These are phyloP conservation scores for Melinaea menophilus DNA, from an alignment of 2,888 invertebrate species.

Conservation along the genomic window DNA sequence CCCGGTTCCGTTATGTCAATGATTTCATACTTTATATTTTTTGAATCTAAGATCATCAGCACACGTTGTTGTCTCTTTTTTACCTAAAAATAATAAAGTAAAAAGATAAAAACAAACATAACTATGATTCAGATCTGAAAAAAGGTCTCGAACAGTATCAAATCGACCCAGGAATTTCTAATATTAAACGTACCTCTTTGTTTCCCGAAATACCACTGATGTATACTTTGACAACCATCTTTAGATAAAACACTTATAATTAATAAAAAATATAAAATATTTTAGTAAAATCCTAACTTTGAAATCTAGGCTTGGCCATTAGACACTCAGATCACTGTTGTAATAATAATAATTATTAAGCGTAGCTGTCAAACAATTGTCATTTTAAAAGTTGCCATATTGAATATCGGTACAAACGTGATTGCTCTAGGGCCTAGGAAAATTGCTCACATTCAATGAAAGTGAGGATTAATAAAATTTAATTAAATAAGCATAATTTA, in stretches of 20 bases:
- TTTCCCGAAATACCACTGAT: conserved; percentile 95
- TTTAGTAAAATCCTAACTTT: conserved; percentile 51
- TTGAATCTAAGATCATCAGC: conserved; percentile 94
- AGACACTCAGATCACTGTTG: conserved; percentile 56
- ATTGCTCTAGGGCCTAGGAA: too few species aligned
- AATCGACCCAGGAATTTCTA: conserved; percentile 61
- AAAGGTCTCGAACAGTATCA: conserved; percentile 58
- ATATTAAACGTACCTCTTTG: conserved; percentile 88
- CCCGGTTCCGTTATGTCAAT: conserved; percentile 98
- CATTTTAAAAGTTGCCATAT: conserved; percentile 5
- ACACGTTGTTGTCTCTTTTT: conserved; percentile 97
- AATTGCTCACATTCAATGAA: too few species aligned
- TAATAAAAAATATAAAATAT: conserved; percentile 51
- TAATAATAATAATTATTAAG: conserved; percentile 52
- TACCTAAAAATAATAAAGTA: conserved; percentile 81
- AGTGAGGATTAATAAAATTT: too few species aligned
- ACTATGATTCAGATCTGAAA: conserved; percentile 61
- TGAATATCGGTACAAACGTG: neutral
- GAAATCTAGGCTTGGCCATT: conserved; percentile 76
- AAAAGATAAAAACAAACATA: conserved; percentile 43
- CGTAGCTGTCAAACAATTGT: conserved; percentile 22
- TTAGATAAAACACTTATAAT: conserved; percentile 44
- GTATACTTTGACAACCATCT: conserved; percentile 94
- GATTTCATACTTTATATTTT: conserved; percentile 91
- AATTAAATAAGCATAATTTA: too few species aligned